Evolutionary conservation across 2,888 invertebrate species (phyloP), one percentile per base, ranked within the genome.

Genomic region (Tinea semifulvella): DNA sequence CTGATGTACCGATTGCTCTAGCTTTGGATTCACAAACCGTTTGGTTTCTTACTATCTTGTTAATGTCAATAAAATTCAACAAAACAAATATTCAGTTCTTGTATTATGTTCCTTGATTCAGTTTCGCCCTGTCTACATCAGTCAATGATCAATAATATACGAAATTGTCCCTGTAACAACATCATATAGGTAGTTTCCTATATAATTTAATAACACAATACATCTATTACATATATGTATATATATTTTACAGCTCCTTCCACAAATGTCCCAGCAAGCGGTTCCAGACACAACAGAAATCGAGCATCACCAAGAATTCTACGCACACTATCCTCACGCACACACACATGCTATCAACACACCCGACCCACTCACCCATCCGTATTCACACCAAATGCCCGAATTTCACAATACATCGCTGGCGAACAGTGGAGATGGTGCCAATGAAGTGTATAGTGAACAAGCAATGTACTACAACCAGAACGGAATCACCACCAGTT

Each of bases 401-500:
- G 16, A 36, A 5, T 16, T 6, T 6, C 20, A 40, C 22, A 40
- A 36, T 40, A 20, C 38, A 38, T 38, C 22, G 40, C 11, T 40
- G 13, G 11, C 6, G 11, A 22, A n/a, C 22, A 20, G 22, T 17
- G 18, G 18, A 6, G 38, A 19, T 2, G 8, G 16, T 4, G 3
- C 20, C 5, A 40, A n/a, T 20, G 11, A 40, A 7, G 61, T 60
- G 46, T 46, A 48, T 28, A 60, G 57, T 20, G 31, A 35, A 2
- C 65, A 57, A 45, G 49, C 53, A 2, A 50, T 63, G 59, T 65
- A 64, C 44, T 72, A 68, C 55, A 53, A 59, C 44, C 65, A 65
- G 43, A 66, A 55, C 39, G 56, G 65, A 43, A 61, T 68, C 16
- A 58, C 55, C 5, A 63, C 70, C 46, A 72, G 73, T 58, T 73